These are phyloP conservation scores for Fratercula arctica DNA, from an alignment of 2,797 vertebrate genomes.

Conservation along the genomic window DNA sequence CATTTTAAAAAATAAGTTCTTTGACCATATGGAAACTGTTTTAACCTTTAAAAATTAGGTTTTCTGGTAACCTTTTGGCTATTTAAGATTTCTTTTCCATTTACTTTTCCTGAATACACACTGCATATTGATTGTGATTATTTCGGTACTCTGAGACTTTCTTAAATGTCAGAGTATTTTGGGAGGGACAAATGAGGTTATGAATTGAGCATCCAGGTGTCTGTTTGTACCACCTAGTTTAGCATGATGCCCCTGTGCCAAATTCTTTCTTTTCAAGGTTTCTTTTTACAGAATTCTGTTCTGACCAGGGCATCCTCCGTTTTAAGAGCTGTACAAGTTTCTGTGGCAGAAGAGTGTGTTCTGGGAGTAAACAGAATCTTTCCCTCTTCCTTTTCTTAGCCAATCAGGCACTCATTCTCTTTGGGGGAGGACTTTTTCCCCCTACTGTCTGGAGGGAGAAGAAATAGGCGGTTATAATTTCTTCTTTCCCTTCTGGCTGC, in stretches of 20 bases:
- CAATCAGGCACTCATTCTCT: background rate
- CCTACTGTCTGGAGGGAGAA: background rate
- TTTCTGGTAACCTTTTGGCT: background rate
- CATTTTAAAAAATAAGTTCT: background rate
- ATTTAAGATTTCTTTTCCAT: background rate
- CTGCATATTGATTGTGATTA: background rate
- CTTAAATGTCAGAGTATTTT: background rate
- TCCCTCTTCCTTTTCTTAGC: background rate
- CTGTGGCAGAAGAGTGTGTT: background rate
- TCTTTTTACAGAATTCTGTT: background rate
- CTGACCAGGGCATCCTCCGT: background rate
- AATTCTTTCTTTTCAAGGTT: background rate
- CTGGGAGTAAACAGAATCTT: background rate
- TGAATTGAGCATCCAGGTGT: background rate
- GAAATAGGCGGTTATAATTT: background rate
- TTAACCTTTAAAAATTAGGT: background rate
- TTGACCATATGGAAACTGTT: background rate
- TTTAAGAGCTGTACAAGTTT: background rate
- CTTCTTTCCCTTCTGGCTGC: background rate
- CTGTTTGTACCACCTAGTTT: background rate
- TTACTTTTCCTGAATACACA: background rate
- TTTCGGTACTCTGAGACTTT: background rate
- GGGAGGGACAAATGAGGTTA: background rate
- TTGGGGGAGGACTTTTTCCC: background rate
- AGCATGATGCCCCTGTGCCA: background rate